Base-by-base conservation (phyloP, 2,113 vertebrate genomes). In the Tamias sibiricus region DNA sequence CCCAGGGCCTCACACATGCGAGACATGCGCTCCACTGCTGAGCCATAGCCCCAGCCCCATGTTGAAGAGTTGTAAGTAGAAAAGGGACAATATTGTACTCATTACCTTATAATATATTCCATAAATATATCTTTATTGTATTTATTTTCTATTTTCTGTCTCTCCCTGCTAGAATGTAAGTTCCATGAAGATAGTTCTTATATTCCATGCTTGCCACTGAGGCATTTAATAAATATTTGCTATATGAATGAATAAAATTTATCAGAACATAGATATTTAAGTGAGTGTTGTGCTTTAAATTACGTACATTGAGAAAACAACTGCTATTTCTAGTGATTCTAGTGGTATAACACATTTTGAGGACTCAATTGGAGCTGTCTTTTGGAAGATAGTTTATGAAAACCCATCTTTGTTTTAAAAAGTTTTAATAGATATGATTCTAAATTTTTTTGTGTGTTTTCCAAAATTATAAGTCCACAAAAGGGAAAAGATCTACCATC, bases 361-460 rank as follows among this genome's bases (percentile, higher is more conserved):
- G 40, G 24, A 69, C 74, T 91, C 77, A 93, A 77, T 75, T 62
- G 24, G 75, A 93, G 92, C 59, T 87, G 32, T 8, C 52, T 80
- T 96, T 93, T 64, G 77, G 69, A 66, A 80, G 49, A 42, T 75
- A 80, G 69, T 84, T 96, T 49, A 75, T 95, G 66, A 96, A 93
- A 85, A 71, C 40, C 28, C n/a, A 16, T 72, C 90, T 81, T 93
- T 84, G 10, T 69, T 83, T 82, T 80, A 76, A 47, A 20, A 66
- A 74, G 37, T 37, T 37, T 2, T 89, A 64, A 62, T 42, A 83
- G 54, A 37, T 72, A 87, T 92, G 71, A 32, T 92, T 92, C 80
- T 82, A 59, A 89, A 59, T 90, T 20, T 68, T 89, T 91, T 92
- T 83, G 11, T n/a, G 44, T 47, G 94, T 13, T 87, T 94, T 85